Evolutionary conservation across 2,797 vertebrate species (phyloP).

Genomic region (Gymnoscopelus microlampas): DNA sequence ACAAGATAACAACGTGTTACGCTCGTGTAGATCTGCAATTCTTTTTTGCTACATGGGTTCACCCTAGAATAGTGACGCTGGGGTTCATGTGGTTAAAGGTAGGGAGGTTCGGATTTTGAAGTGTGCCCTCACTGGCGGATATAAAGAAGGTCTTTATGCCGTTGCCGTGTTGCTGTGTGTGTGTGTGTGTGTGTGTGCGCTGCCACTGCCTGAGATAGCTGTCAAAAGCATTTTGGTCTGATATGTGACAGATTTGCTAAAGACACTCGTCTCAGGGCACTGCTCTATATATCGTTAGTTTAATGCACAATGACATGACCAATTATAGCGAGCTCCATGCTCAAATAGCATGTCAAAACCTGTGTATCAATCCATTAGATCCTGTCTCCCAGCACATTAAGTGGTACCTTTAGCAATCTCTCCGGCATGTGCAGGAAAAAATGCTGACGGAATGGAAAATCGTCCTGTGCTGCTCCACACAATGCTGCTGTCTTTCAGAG

Average conservation of each 20-base stretch:
- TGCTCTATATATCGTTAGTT: constrained; percentile 91
- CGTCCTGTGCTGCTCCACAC: constrained; percentile 68
- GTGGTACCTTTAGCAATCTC: constrained; percentile 87
- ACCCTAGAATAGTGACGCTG: neutral
- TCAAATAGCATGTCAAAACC: constrained; percentile 96
- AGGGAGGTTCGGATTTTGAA: constrained; percentile 53
- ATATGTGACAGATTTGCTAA: constrained; percentile 91
- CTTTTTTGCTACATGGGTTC: too few species aligned
- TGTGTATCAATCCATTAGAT: constrained; percentile 93
- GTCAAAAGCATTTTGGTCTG: constrained; percentile 86
- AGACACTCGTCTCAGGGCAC: constrained; percentile 91
- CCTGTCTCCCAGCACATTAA: constrained; percentile 87
- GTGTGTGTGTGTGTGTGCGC: constrained; percentile 65
- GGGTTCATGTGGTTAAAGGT: constrained; percentile 1
- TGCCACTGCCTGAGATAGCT: constrained; percentile 79
- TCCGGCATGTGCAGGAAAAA: constrained; percentile 75
- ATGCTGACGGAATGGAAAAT: constrained; percentile 83
- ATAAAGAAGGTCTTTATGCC: constrained; percentile 53
- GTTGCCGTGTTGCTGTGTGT: constrained; percentile 71
- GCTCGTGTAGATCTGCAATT: too few species aligned
- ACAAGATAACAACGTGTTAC: too few species aligned
- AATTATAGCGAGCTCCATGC: constrained; percentile 93
- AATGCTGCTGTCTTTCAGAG: constrained; percentile 68
- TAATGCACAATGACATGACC: constrained; percentile 93
- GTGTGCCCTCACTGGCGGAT: constrained; percentile 52